Evolutionary conservation across 2,888 invertebrate species (phyloP).

Genomic region (Melieria crassipennis): DNA sequence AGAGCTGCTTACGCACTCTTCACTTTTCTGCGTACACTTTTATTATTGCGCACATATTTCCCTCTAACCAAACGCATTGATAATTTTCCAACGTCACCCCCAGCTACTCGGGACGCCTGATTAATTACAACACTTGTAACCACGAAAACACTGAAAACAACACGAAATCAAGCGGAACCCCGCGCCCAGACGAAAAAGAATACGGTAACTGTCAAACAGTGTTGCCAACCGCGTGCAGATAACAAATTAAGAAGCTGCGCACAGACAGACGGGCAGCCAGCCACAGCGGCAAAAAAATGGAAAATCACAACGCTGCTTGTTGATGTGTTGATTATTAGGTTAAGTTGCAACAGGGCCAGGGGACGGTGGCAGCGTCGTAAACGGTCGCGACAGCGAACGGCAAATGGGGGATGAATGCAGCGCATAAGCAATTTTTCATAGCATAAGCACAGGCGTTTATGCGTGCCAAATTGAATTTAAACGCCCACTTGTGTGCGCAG

Average conservation of each 20-base stretch:
- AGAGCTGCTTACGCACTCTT: too few relatives aligned
- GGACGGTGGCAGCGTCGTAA: not conserved
- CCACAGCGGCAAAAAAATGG: conserved; percentile 43
- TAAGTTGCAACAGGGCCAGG: conserved; percentile 50
- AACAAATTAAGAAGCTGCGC: conserved; percentile 34
- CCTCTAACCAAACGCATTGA: too few relatives aligned
- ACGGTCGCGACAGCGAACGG: not conserved
- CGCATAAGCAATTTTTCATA: conserved; percentile 43
- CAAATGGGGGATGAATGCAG: conserved; percentile 18
- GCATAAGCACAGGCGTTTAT: conserved; percentile 49
- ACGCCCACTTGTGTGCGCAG: conserved; percentile 62
- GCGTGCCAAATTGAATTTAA: conserved; percentile 54
- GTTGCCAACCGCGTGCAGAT: conserved; percentile 30
- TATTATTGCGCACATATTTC: too few relatives aligned
- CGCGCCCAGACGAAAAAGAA: conserved; percentile 27
- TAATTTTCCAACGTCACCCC: not conserved
- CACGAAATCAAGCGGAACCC: conserved; percentile 10
- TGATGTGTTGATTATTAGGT: conserved; percentile 64
- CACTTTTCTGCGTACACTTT: too few relatives aligned
- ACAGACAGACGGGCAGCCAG: conserved; percentile 22
- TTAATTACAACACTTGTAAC: conserved; percentile 49
- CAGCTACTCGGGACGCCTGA: conserved; percentile 38
- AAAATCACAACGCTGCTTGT: conserved; percentile 55
- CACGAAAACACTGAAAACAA: conserved; percentile 5
- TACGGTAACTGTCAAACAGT: conserved; percentile 46